A percentile compares a stretch with the other conserved stretches of the same genome.
phyloP scores from a whole-genome alignment of 2,797 vertebrate species.

The Hozukius guyotensis region DNA sequence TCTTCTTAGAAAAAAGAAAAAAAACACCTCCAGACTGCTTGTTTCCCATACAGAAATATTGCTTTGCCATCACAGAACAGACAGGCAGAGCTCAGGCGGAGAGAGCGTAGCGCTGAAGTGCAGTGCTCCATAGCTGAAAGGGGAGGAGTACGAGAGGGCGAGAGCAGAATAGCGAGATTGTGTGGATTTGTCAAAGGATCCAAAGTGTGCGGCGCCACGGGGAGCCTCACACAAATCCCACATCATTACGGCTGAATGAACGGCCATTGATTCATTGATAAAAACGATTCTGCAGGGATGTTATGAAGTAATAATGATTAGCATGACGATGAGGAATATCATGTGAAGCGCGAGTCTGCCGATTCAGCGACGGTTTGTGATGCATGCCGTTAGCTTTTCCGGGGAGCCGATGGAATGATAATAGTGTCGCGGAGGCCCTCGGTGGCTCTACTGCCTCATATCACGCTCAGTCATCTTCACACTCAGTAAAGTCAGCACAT shows the following conservation, averaged over 20 bases:
- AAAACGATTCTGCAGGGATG: conserved; percentile 27
- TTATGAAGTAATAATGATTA: conserved; percentile 30
- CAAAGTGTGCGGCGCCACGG: conserved; percentile 2
- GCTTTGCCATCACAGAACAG: conserved; percentile 43
- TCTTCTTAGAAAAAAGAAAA: conserved; percentile 3
- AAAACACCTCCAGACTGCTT: conserved; percentile 14
- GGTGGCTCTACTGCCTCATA: conserved; percentile 60
- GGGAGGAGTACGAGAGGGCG: not conserved
- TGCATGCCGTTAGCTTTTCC: conserved; percentile 67
- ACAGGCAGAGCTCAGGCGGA: conserved; percentile 41
- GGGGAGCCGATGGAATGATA: conserved; percentile 63
- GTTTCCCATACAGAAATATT: conserved; percentile 49
- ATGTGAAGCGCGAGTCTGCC: not conserved
- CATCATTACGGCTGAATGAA: conserved; percentile 53
- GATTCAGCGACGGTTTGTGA: conserved; percentile 45
- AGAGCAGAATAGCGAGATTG: conserved; percentile 24
- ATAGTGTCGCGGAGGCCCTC: conserved; percentile 64
- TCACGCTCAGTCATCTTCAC: conserved; percentile 82
- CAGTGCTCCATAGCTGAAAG: conserved; percentile 17
- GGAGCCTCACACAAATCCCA: conserved; percentile 44
- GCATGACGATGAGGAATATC: conserved; percentile 21
- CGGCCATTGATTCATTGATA: conserved; percentile 55
- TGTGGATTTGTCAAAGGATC: conserved; percentile 49
- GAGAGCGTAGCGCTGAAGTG: conserved; percentile 36
- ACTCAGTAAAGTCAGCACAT: conserved; percentile 81